phyloP scores from a whole-genome alignment of 2,888 invertebrate species.

The Agrilus biguttatus region DNA sequence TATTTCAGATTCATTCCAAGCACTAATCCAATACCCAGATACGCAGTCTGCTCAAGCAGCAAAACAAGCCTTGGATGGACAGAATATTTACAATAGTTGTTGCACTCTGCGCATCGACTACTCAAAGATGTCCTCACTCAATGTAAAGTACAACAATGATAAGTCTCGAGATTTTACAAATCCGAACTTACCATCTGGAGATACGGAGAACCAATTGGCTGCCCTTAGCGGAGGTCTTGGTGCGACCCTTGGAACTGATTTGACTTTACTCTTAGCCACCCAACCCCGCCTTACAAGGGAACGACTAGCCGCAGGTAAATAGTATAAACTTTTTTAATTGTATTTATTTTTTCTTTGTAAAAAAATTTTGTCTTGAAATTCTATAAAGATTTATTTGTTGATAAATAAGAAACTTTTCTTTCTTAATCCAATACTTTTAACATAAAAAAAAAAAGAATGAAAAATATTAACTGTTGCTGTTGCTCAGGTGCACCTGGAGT shows the following conservation, averaged over 20 bases:
- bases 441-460: too few species aligned
- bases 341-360: background rate
- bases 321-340: background rate
- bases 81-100: conserved; percentile 99
- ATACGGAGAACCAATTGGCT: conserved; percentile 48
- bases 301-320: conserved; percentile 31
- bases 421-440: background rate
- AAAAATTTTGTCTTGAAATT: background rate
- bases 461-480: too few species aligned
- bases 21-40: conserved; percentile 96
- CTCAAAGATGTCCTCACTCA: conserved; percentile 93
- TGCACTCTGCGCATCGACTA: conserved; percentile 98
- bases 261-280: conserved; percentile 39
- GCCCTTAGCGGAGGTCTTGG: conserved; percentile 37
- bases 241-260: conserved; percentile 48
- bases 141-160: conserved; percentile 99
- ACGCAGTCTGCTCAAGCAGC: conserved; percentile 94
- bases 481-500: conserved; percentile 70
- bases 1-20: conserved; percentile 87
- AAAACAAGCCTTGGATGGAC: conserved; percentile 93
- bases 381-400: background rate
- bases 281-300: conserved; percentile 37
- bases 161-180: conserved; percentile 99
- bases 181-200: conserved; percentile 92
- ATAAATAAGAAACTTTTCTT: too few species aligned